A percentile compares a stretch with the other conserved stretches of the same genome.
Evolutionary conservation across 2,797 vertebrate genomes (phyloP).

Genomic region (Phoeniculus purpureus): DNA sequence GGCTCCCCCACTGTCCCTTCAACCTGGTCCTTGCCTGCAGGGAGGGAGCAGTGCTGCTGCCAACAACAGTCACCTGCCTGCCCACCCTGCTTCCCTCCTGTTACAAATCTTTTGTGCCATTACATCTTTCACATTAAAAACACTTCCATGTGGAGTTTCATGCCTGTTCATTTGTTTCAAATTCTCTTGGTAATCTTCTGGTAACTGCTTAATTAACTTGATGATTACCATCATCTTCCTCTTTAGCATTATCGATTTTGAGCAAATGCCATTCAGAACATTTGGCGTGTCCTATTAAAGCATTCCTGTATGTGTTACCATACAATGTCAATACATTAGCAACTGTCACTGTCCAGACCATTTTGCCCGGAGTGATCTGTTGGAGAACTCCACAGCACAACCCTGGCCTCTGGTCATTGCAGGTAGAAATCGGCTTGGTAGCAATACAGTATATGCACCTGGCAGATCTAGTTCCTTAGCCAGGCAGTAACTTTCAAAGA

Average conservation of each 20-base stretch:
- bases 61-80: background rate
- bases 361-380: background rate
- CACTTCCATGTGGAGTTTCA: background rate
- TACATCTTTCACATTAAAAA: no score
- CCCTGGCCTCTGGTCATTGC: accelerated
- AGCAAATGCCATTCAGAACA: background rate
- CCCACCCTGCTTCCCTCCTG: background rate
- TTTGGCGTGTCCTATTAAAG: background rate
- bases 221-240: background rate
- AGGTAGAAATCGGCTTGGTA: background rate
- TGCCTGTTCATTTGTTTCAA: background rate
- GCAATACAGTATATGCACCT: background rate
- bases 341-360: background rate
- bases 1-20: background rate
- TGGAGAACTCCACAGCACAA: background rate
- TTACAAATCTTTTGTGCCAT: no score
- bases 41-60: background rate
- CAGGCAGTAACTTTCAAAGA: background rate
- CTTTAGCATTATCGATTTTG: background rate
- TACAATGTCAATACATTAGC: background rate
- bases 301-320: background rate
- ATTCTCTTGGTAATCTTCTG: background rate
- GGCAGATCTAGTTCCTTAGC: background rate
- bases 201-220: background rate
- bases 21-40: background rate